phyloP scores from a whole-genome alignment of 2,888 invertebrate species.

The Prosapia bicincta region DNA sequence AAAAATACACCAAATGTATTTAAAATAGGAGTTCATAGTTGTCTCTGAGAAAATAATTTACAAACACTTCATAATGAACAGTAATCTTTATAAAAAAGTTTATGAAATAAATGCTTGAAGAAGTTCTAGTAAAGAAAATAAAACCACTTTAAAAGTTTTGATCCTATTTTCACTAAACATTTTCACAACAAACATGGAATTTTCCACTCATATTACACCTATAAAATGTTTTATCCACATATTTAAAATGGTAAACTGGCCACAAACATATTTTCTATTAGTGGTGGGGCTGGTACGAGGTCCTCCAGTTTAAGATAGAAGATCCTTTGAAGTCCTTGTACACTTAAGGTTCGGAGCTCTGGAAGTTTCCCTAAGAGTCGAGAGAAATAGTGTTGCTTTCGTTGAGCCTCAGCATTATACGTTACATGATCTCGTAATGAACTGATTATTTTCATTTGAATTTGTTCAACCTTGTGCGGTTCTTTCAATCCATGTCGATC shows the following conservation, averaged over 20 bases:
- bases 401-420: conserved; percentile 81
- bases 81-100: neutral
- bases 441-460: conserved; percentile 95
- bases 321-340: conserved; percentile 91
- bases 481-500: conserved; percentile 92
- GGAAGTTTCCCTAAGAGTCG: conserved; percentile 88
- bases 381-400: conserved; percentile 92
- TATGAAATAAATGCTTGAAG: neutral
- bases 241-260: conserved; percentile 89
- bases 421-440: conserved; percentile 95
- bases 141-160: neutral
- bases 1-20: neutral
- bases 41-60: too few relatives aligned
- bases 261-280: conserved; percentile 94
- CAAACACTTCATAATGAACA: too few relatives aligned
- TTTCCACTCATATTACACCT: neutral
- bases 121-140: neutral
- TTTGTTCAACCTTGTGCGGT: conserved; percentile 86
- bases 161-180: neutral
- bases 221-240: neutral
- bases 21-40: too few relatives aligned
- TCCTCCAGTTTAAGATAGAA: conserved; percentile 92
- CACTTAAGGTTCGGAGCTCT: conserved; percentile 86
- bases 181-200: neutral
- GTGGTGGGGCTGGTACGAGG: conserved; percentile 84